Conservation (phyloP, 2,797 vertebrate genomes). For the Periparus ater region DNA sequence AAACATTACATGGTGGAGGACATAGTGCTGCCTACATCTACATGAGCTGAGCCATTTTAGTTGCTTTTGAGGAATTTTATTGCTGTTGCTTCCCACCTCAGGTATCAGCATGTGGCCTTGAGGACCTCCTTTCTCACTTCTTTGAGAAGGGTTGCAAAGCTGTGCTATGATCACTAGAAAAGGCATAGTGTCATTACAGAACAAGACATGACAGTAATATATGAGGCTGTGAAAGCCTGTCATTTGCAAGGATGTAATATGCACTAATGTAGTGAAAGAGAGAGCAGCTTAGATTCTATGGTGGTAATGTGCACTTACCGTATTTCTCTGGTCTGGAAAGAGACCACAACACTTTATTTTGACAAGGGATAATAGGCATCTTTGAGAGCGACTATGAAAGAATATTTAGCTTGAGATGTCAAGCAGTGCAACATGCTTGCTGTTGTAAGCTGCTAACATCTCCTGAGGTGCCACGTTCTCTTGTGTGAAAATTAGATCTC, state of each 20-base stretch:
- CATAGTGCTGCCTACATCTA: rapidly evolving
- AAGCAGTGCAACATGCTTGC: neutral
- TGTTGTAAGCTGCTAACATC: neutral
- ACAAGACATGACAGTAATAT: neutral
- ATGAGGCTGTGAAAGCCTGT: neutral
- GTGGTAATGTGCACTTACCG: neutral
- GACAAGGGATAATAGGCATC: neutral
- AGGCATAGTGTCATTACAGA: neutral
- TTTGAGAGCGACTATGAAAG: neutral
- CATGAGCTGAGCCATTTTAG: rapidly evolving
- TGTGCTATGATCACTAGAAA: neutral
- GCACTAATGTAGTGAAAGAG: neutral
- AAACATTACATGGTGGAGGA: neutral
- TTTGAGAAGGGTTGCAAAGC: neutral
- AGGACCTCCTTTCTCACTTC: neutral
- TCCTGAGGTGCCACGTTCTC: neutral
- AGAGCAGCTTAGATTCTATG: neutral
- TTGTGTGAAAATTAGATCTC: neutral
- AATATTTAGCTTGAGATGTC: neutral
- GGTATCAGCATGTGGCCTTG: neutral
- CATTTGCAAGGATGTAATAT: constrained; percentile 23
- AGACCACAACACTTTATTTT: constrained; percentile 23
- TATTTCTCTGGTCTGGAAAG: constrained; percentile 2
- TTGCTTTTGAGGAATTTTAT: neutral
- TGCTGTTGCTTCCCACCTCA: neutral